Percentiles rank a stretch among this genome's conserved stretches.
Evolutionary conservation across 2,888 invertebrate genomes (phyloP).

Genomic region (Deilephila elpenor): DNA sequence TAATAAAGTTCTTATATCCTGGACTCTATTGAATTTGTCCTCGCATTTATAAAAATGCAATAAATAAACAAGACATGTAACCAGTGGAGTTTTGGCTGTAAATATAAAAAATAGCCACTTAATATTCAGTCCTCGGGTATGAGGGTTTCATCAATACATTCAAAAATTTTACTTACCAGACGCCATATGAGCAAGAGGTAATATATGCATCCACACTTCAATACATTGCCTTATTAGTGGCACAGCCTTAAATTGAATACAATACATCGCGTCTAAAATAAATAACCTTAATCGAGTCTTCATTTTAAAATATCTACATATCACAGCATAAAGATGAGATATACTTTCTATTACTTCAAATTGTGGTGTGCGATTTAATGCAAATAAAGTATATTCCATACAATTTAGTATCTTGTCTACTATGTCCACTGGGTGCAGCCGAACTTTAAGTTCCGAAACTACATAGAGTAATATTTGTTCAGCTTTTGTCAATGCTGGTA

Average conservation of each 20-base stretch:
- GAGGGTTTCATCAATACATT: not conserved
- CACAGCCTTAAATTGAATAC: conserved; percentile 70
- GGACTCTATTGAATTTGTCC: conserved; percentile 63
- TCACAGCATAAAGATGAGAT: conserved; percentile 73
- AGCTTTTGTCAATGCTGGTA: conserved; percentile 70
- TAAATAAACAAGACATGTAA: conserved; percentile 72
- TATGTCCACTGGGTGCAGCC: conserved; percentile 49
- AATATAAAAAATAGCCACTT: conserved; percentile 39
- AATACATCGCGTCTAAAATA: conserved; percentile 78
- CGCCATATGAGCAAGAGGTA: conserved; percentile 71
- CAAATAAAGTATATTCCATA: conserved; percentile 71
- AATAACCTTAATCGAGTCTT: conserved; percentile 68
- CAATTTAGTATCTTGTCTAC: conserved; percentile 57
- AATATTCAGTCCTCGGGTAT: not conserved
- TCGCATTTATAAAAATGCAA: conserved; percentile 76
- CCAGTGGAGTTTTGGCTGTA: conserved; percentile 72
- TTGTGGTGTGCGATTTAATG: conserved; percentile 66
- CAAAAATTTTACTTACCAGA: conserved; percentile 59
- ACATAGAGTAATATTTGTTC: conserved; percentile 71
- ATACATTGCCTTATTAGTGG: conserved; percentile 71
- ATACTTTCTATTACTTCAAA: conserved; percentile 69
- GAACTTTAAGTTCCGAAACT: conserved; percentile 53
- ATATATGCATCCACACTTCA: conserved; percentile 71
- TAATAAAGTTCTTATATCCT: conserved; percentile 65
- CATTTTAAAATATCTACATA: conserved; percentile 67